phyloP scores from a whole-genome alignment of 2,797 vertebrate species.

The Emydoidea blandingii region DNA sequence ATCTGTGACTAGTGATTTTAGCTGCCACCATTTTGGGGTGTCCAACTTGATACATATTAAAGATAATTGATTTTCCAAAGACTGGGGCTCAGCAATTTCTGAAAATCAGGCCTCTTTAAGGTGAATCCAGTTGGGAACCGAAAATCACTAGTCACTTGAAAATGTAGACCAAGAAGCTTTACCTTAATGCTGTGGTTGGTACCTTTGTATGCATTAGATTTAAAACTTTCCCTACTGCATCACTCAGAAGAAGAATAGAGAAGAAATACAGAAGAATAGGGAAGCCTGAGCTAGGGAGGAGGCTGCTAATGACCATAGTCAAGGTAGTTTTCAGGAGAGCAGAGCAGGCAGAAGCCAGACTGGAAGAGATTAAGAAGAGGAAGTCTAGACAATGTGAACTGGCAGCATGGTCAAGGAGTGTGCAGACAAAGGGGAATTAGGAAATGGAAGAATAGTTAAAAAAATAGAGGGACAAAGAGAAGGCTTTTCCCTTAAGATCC shows the following conservation, averaged over 20 bases:
- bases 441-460: not conserved
- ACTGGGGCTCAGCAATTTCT: not conserved
- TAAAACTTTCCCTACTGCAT: slow-evolving; percentile 6
- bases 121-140: not conserved
- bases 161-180: slow-evolving; percentile 25
- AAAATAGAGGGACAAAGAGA: not conserved
- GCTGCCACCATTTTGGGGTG: not conserved
- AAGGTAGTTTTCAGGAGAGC: not conserved
- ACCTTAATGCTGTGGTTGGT: slow-evolving; percentile 5
- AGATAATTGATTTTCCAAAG: not conserved
- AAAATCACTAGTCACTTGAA: slow-evolving; percentile 11
- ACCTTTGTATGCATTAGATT: slow-evolving; percentile 19
- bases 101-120: not conserved
- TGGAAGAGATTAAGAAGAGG: not conserved
- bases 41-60: not conserved
- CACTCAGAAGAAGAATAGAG: slow-evolving; percentile 18
- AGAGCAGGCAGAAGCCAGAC: not conserved
- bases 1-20: not conserved
- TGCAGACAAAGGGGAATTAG: not conserved
- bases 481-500: not conserved
- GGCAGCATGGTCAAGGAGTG: not conserved
- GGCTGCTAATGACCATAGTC: not conserved
- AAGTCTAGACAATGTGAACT: not conserved
- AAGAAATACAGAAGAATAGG: not conserved
- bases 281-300: not conserved